Conservation (phyloP, 2,113 vertebrate species). For the Cheirogaleus medius region DNA sequence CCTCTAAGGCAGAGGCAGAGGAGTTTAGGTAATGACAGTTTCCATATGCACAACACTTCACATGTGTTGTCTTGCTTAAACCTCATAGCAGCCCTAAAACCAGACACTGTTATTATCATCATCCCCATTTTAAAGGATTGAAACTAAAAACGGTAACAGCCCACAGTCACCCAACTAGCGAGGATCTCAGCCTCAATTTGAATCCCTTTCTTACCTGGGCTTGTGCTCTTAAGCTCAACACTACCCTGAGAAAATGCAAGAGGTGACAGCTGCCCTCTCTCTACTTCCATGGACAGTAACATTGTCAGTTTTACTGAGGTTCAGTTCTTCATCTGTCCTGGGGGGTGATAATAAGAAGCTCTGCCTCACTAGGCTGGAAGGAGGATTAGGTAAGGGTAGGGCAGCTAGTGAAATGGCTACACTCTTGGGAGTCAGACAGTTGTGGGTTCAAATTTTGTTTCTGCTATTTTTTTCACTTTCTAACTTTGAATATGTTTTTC, state of each 20-base stretch:
- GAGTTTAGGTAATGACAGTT: background rate
- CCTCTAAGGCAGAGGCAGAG: background rate
- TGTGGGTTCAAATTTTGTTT: background rate
- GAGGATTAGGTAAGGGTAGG: background rate
- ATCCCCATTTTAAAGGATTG: background rate
- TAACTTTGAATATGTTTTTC: background rate
- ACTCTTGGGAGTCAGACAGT: background rate
- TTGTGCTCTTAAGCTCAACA: background rate
- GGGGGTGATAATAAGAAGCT: background rate
- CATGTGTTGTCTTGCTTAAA: background rate
- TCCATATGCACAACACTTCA: background rate
- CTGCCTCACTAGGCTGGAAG: background rate
- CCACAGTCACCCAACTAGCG: background rate
- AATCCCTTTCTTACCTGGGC: background rate
- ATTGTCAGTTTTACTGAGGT: background rate
- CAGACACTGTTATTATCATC: background rate
- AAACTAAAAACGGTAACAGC: background rate
- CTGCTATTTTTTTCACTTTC: background rate
- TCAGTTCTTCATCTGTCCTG: background rate
- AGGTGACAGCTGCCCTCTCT: background rate
- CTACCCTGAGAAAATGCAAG: background rate
- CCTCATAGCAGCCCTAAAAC: background rate
- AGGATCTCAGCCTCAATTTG: background rate
- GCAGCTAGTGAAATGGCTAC: background rate
- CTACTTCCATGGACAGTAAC: background rate